Percentiles rank a stretch among this genome's conserved stretches.
Evolutionary conservation across 2,888 invertebrate species (phyloP).

Genomic region (Agrilus biguttatus): DNA sequence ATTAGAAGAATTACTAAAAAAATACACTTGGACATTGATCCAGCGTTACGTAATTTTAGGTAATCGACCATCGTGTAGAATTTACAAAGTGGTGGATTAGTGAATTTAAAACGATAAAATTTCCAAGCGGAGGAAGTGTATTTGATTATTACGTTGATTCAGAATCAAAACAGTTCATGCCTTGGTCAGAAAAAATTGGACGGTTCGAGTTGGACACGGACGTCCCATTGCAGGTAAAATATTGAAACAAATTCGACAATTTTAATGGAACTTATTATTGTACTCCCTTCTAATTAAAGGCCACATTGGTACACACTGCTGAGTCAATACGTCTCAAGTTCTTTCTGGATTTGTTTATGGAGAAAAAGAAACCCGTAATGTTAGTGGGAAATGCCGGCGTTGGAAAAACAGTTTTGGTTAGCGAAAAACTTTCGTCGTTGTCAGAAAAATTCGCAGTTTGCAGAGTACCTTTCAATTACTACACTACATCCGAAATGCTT

Average conservation of each 20-base stretch:
- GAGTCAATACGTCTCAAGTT: slow-evolving; percentile 83
- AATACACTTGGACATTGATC: too few species aligned
- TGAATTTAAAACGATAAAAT: slow-evolving; percentile 90
- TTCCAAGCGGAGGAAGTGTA: slow-evolving; percentile 81
- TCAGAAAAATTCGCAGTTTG: slow-evolving; percentile 78
- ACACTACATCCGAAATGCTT: slow-evolving; percentile 87
- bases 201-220: slow-evolving; percentile 88
- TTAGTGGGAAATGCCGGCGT: slow-evolving; percentile 85
- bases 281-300: slow-evolving; percentile 35
- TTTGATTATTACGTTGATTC: slow-evolving; percentile 90
- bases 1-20: too few species aligned
- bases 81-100: slow-evolving; percentile 97
- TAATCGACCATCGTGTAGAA: slow-evolving; percentile 59
- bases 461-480: slow-evolving; percentile 92
- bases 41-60: slow-evolving; percentile 16
- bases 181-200: slow-evolving; percentile 80
- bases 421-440: slow-evolving; percentile 55
- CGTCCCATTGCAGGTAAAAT: slow-evolving; percentile 65
- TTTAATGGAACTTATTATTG: neutral
- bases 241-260: neutral
- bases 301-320: slow-evolving; percentile 80
- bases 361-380: slow-evolving; percentile 84
- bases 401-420: slow-evolving; percentile 80
- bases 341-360: slow-evolving; percentile 81
- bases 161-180: slow-evolving; percentile 77